Evolutionary conservation across 2,888 invertebrate genomes (phyloP).

Genomic region (Standfussiana lucernea): DNA sequence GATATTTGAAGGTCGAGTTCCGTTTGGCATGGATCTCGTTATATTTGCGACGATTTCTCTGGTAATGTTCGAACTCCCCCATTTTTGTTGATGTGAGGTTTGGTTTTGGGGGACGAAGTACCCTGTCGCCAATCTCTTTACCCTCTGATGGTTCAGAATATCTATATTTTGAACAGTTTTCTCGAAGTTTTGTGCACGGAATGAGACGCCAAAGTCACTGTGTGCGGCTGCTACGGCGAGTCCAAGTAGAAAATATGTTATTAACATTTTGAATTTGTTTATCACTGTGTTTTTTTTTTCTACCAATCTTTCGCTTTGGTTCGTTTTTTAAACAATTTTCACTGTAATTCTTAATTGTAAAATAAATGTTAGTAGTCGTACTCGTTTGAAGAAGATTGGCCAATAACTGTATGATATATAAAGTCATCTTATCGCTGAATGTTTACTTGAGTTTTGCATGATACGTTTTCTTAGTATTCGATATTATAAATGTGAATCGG

Average conservation of each 20-base stretch:
- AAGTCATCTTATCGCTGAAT: conserved; percentile 12
- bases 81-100: neutral
- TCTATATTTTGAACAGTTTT: conserved; percentile 16
- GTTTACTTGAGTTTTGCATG: neutral
- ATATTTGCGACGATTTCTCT: neutral
- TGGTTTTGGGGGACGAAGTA: conserved; percentile 6
- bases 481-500: neutral
- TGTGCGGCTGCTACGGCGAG: neutral
- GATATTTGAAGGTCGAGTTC: neutral
- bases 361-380: too few species aligned
- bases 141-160: neutral
- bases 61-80: neutral
- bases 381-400: too few species aligned
- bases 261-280: conserved; percentile 34
- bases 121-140: conserved; percentile 7
- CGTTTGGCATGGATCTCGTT: neutral
- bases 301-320: neutral
- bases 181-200: conserved; percentile 24
- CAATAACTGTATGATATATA: neutral
- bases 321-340: neutral
- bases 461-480: neutral
- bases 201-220: neutral
- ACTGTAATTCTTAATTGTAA: neutral
- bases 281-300: neutral
- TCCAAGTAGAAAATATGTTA: conserved; percentile 21